phyloP scores from a whole-genome alignment of 2,113 vertebrate genomes.

The Tyto alba region DNA sequence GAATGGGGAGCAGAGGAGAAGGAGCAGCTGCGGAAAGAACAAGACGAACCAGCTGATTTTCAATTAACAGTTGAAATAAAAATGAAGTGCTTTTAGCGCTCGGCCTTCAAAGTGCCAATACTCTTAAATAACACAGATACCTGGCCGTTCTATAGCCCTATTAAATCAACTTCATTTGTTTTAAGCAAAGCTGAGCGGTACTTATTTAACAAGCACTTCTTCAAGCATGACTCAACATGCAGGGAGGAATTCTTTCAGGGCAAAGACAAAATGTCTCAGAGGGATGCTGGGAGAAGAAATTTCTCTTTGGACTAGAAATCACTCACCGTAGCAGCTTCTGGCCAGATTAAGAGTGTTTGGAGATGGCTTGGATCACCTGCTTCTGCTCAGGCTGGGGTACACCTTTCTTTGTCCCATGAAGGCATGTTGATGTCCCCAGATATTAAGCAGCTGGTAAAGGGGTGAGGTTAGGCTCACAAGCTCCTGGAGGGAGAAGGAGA shows the following conservation, averaged over 20 bases:
- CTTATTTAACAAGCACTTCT: slow-evolving; percentile 1
- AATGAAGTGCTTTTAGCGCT: slow-evolving; percentile 10
- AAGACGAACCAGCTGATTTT: slow-evolving; percentile 10
- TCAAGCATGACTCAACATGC: neutral
- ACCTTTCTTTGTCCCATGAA: neutral
- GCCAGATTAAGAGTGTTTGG: neutral
- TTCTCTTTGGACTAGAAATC: neutral
- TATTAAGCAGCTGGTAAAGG: neutral
- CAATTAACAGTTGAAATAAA: slow-evolving; percentile 53
- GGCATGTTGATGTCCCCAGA: too few relatives aligned
- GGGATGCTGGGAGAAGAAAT: neutral
- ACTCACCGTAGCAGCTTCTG: neutral
- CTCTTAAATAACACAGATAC: slow-evolving; percentile 49
- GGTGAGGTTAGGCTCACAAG: neutral
- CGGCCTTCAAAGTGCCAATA: slow-evolving; percentile 32
- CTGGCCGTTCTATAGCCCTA: neutral
- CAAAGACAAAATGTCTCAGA: neutral
- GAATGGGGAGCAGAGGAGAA: neutral
- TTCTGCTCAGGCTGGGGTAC: neutral
- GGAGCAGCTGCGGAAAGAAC: neutral
- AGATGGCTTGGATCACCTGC: neutral
- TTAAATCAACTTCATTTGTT: slow-evolving; percentile 53
- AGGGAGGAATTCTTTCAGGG: neutral
- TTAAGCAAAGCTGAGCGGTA: neutral
- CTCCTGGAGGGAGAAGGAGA: neutral